These are phyloP conservation scores for Bombus vancouverensis DNA, from an alignment of 1,140 invertebrate species.

Conservation along the genomic window DNA sequence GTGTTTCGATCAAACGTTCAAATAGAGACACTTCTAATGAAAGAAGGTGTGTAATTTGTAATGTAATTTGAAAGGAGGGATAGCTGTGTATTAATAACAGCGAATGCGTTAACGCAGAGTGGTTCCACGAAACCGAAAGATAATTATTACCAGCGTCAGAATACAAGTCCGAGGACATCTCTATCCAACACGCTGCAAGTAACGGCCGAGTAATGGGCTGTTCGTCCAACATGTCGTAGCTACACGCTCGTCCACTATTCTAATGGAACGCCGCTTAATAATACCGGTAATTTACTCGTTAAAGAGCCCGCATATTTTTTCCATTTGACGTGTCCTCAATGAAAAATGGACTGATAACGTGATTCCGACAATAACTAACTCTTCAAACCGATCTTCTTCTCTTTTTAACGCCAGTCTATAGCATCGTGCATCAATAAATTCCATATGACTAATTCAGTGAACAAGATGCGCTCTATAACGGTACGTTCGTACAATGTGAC, in stretches of 20 bases:
- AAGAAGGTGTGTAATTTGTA: background rate
- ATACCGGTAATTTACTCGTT: constrained; percentile 29
- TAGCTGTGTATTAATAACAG: background rate
- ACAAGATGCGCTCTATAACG: no score
- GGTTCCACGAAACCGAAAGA: background rate
- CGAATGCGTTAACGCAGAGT: no score
- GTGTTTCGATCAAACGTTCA: background rate
- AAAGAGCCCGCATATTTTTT: constrained; percentile 37
- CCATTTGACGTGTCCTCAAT: constrained; percentile 5
- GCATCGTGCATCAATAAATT: no score
- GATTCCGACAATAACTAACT: background rate
- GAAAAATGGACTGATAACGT: constrained; percentile 27
- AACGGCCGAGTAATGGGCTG: background rate
- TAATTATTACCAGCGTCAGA: background rate
- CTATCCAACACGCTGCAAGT: background rate
- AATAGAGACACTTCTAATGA: background rate
- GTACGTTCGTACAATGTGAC: no score
- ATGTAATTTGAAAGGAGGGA: background rate
- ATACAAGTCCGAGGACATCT: background rate
- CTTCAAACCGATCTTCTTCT: background rate
- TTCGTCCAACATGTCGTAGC: background rate
- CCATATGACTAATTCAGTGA: no score
- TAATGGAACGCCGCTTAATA: constrained; percentile 27
- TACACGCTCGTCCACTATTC: background rate
- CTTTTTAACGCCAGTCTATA: no score